Base-by-base conservation (phyloP, 2,113 vertebrate genomes). In the Octodon degus region DNA sequence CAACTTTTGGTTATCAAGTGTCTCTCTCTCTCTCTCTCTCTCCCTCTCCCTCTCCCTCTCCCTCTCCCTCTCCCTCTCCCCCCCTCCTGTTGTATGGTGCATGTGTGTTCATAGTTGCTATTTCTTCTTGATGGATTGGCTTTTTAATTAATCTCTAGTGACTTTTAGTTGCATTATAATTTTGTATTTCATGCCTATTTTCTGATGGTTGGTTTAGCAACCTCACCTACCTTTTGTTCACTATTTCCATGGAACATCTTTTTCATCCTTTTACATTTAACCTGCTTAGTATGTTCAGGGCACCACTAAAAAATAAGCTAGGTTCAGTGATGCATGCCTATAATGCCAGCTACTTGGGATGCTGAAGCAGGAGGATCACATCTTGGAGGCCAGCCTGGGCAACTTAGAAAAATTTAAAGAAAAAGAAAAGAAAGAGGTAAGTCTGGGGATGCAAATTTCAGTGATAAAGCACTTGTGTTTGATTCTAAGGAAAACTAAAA, bases 141-240 rank as follows among this genome's bases (percentile, higher is more conserved):
- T 13, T 27, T 72, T 72, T 72, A 17, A 37, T 72, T n/a, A 72
- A 37, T 37, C n/a, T 70, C 3, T 72, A 72, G 19, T 47, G 25
- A 77, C 43, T 77, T 77, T 77, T 47, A 27, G 74, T 80, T 79
- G 37, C 37, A 67, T 72, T n/a, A n/a, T 55, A 19, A 40, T 84
- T 90, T 76, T 93, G 76, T 8, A 27, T 32, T 89, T 83, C 43
- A 84, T 50, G 34, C 89, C 53, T 94, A 25, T 74, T 94, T 63
- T 76, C 30, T 94, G 50, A 67, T 67, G 63, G 19, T 88, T 70
- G 81, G 32, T 79, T 62, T 60, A 47, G 17, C 63, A 24, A 11
- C 17, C 53, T 62, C n/a, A 85, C 1, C 81, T 90, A 17, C 90
- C 62, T 67, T 67, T 82, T 85, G 70, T 37, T 77, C 55, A 60